Base-by-base conservation (phyloP, 2,797 vertebrate genomes). In the Sebastes kiyomatsui region DNA sequence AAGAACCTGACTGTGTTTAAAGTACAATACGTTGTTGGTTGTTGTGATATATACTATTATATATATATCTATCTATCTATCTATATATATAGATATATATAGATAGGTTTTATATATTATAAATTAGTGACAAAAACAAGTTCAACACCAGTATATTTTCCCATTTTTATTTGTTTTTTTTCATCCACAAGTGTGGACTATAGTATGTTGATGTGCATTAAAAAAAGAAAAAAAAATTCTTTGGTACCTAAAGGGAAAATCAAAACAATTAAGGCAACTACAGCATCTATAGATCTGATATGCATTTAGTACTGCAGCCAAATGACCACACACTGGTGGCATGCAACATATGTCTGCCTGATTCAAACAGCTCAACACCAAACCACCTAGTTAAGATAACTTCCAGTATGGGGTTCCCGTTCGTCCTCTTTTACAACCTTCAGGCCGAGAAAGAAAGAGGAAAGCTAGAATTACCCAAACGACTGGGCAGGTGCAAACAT, bases 261-360 rank as follows among this genome's bases (percentile, higher is more conserved):
- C 27, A 81, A 90, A 82, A 87, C 54, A 85, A 81, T 91, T 94
- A 96, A 96, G 95, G 95, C 95, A 95, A 91, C 96, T 95, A 96
- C 87, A 94, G 93, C 92, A 93, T 94, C 91, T 94, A 89, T 69
- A 88, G 80, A 69, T 94, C 81, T 88, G 87, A 90, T 93, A 93
- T 92, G 90, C 87, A 87, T 91, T 87, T 85, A 89, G 87, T 82
- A 85, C 84, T 90, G 86, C 88, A 93, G 89, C 91, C 85, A 83
- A 80, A 85, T 27, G 46, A 87, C 82, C 79, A 86, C 83, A 67
- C 71, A 6, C 52, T 61, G 65, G 68, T 85, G 76, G 76, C 68
- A 88, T 85, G 82, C 75, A 82, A 82, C 65, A 2, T 55, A 68
- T 64, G 23, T 32, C 28, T 23, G 66, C 66, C 58, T 75, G 35